Evolutionary conservation across 2,113 vertebrate genomes (phyloP).

Genomic region (Solea solea): DNA sequence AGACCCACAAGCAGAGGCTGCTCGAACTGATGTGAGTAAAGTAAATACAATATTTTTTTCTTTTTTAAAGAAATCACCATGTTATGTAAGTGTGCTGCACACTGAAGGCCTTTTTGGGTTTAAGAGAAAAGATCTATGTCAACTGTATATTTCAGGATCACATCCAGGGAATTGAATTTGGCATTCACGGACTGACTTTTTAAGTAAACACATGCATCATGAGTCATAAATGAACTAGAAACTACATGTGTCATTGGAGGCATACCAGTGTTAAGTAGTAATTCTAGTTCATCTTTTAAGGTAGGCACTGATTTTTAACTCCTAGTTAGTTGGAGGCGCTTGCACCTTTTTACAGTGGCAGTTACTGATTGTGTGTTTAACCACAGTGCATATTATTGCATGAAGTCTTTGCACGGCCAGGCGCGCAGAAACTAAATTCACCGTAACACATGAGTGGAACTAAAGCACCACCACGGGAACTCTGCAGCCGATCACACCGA

Average conservation of each 20-base stretch:
- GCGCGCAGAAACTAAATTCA: conserved; percentile 6
- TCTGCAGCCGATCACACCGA: conserved; percentile 45
- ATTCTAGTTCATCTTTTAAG: not conserved
- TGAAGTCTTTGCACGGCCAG: conserved; percentile 9
- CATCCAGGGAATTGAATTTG: too few relatives aligned
- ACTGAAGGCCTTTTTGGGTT: too few relatives aligned
- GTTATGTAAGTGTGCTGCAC: too few relatives aligned
- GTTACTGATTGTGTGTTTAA: not conserved
- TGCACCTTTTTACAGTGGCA: not conserved
- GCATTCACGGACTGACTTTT: too few relatives aligned
- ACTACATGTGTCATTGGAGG: too few relatives aligned
- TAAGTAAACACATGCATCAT: too few relatives aligned
- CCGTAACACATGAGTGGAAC: conserved; percentile 20
- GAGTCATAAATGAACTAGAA: too few relatives aligned
- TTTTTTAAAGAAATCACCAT: too few relatives aligned
- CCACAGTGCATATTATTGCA: conserved; percentile 5
- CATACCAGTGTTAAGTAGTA: not conserved
- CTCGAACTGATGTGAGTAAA: conserved; percentile 9
- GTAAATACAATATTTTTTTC: conserved; percentile 8
- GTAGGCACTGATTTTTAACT: not conserved
- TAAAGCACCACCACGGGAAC: conserved; percentile 51
- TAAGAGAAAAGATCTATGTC: too few relatives aligned
- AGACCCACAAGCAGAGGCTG: conserved; percentile 19
- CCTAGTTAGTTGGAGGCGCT: not conserved
- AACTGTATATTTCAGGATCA: too few relatives aligned